Base-by-base conservation (phyloP, 2,888 invertebrate species). In the Agriopis aurantiaria region DNA sequence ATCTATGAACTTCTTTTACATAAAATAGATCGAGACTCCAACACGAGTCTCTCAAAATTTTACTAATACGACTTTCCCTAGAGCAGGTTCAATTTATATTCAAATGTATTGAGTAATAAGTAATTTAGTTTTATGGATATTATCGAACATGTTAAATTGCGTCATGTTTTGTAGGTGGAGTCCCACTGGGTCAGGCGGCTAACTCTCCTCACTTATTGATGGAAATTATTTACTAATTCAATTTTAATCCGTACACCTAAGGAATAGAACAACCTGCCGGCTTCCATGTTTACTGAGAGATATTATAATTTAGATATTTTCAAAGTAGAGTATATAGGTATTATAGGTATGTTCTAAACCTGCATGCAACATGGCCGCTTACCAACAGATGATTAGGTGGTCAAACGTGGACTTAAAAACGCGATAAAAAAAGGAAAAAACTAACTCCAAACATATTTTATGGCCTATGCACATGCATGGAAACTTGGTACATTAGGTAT, bases 71-170 rank as follows among this genome's bases (percentile, higher is more conserved):
- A 64, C 69, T 69, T 69, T 69, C 69, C 61, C 69, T 51, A 48
- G 12, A 56, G 48, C 61, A 41, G 17, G 51, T 69, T 65, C 60
- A 61, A 65, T 65, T 65, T 57, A 61, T 61, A 65, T 69, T 69
- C 57, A 62, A 69, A 69, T 60, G 11, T 52, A 56, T 65, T 62
- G 52, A 57, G 65, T 65, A 62, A 69, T 58, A 57, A 56, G 69
- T 58, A 58, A 69, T 69, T 65, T 62, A 53, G 41, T 69, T 68
- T 65, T 65, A 69, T 69, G n/a, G 52, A 58, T 69, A 65, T 69
- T 69, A 65, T 65, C 52, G 53, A 23, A 48, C 40, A 60, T 51
- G 56, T 58, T 49, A 14, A 48, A 43, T 65, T 65, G 48, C 65
- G 51, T 65, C 49, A 69, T 43, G 14, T 57, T 55, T 23, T 53